Base-by-base conservation (phyloP, 2,113 vertebrate genomes). In the Herpetotheres cachinnans region DNA sequence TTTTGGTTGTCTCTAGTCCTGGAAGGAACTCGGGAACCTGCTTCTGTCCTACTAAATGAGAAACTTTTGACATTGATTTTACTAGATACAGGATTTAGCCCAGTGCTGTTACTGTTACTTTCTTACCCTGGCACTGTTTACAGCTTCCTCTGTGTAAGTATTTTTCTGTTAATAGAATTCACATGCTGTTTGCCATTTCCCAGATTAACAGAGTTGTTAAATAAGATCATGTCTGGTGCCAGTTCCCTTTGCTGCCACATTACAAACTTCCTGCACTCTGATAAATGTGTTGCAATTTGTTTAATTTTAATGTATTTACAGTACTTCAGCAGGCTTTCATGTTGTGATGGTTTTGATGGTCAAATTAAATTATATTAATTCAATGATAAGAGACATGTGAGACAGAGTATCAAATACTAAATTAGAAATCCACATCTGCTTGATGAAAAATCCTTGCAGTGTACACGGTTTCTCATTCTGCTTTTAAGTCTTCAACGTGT, bases 161-260 rank as follows among this genome's bases (percentile, higher is more conserved):
- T 77, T 93, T 89, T 91, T 95, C 52, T 73, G 13, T 40, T 91
- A 88, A 86, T 67, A 93, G 59, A 79, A 44, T 90, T 92, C 32
- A 61, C 36, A 19, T 77, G 29, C 58, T 55, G 15, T 73, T 91
- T 81, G 29, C 79, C 36, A 7, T 82, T 90, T 89, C 89, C 34
- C 49, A 88, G 54, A 82, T 93, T 66, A 94, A 82, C 5, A 5
- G 29, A 74, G 32, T 59, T 89, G 24, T 87, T 97, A 91, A 96
- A 83, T 77, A 71, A 93, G 80, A 29, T 87, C 10, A 7, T 52
- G 40, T 47, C 58, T 95, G 49, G 21, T 96, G 62, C 46, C 58
- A 58, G 79, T 84, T 90, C 38, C 10, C 25, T 66, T 55, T 89
- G 46, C 34, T 89, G 36, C 52, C 50, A 29, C 42, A 5, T 29